Evolutionary conservation across 2,797 vertebrate species (phyloP).

Genomic region (Lacerta agilis): DNA sequence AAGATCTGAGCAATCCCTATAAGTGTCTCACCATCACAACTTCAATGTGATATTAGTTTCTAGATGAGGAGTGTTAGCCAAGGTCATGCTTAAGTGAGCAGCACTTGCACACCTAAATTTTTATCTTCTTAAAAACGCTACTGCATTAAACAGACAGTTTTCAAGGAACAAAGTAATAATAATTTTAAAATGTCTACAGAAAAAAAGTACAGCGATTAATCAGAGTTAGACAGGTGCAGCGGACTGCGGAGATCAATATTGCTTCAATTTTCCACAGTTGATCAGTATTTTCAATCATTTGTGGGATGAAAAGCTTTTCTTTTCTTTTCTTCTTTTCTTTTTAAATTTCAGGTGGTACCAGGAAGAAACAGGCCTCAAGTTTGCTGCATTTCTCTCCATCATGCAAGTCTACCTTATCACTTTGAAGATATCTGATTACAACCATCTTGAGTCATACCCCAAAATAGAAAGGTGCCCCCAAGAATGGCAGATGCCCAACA

Average conservation of each 20-base stretch:
- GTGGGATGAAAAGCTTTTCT: constrained; percentile 1
- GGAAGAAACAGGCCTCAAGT: not conserved
- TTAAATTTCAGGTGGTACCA: not conserved
- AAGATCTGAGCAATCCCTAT: too few species aligned
- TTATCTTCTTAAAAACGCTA: not conserved
- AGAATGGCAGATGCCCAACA: not conserved
- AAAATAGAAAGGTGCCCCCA: not conserved
- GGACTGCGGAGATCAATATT: constrained; percentile 32
- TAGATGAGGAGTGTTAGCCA: not conserved
- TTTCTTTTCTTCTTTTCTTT: not conserved
- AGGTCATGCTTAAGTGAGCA: not conserved
- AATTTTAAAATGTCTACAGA: not conserved
- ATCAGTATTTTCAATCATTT: constrained; percentile 40
- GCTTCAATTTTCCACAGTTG: constrained; percentile 35
- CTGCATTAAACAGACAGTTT: constrained; percentile 1
- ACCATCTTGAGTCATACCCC: not conserved
- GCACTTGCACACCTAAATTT: not conserved
- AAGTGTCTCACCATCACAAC: not conserved
- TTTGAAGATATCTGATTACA: not conserved
- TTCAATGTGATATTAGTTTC: not conserved
- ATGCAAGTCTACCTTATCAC: not conserved
- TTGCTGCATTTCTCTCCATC: not conserved
- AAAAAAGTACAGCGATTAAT: constrained; percentile 18
- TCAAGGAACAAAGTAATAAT: constrained; percentile 17
- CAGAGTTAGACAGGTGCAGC: constrained; percentile 30